Evolutionary conservation across 1,140 invertebrate genomes (phyloP).

Genomic region (Halesus radiatus): DNA sequence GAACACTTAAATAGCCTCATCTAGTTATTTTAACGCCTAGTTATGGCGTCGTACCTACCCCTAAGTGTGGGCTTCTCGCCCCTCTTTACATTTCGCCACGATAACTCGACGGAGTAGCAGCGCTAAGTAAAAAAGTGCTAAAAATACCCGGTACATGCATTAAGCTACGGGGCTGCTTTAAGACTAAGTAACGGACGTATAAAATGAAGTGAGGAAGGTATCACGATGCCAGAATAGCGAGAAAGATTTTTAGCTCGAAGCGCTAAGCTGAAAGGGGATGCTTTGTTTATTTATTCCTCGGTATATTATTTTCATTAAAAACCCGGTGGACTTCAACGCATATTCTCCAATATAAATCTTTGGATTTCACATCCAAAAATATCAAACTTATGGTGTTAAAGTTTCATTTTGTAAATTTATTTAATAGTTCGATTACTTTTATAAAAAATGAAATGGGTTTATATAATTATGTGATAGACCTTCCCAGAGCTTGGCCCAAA

Average conservation of each 20-base stretch:
- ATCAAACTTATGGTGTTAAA: no score
- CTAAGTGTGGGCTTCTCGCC: neutral
- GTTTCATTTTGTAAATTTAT: no score
- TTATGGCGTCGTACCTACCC: conserved; percentile 44
- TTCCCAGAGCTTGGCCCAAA: neutral
- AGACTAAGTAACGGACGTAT: conserved; percentile 55
- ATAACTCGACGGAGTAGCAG: conserved; percentile 26
- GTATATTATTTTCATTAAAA: no score
- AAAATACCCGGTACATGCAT: conserved; percentile 56
- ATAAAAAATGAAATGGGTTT: no score
- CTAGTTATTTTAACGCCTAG: conserved; percentile 55
- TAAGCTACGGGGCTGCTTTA: conserved; percentile 50
- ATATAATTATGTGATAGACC: no score
- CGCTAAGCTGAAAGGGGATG: conserved; percentile 8
- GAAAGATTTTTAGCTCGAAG: conserved; percentile 6
- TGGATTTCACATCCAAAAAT: no score
- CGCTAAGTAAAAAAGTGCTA: conserved; percentile 50
- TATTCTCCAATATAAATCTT: no score
- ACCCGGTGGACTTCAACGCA: no score
- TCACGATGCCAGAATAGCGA: conserved; percentile 10
- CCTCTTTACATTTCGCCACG: conserved; percentile 38
- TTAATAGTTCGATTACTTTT: no score
- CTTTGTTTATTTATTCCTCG: neutral
- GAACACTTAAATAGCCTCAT: conserved; percentile 54
- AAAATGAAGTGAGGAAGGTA: conserved; percentile 52